Percentiles rank a stretch among this genome's conserved stretches.
phyloP scores from a whole-genome alignment of 2,113 vertebrate species.

The Bos taurus region ARS-UCD2.0 NC_037333.1:81058001-81058500 shows the following conservation, averaged over 20 bases:
- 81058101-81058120: neutral
- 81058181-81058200: neutral
- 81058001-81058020: neutral
- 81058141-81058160: neutral
- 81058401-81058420: no score
- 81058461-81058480: no score
- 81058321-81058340: neutral
- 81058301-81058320: neutral
- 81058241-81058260: neutral
- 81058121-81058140: neutral
- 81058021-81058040: neutral
- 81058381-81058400: no score
- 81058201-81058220: neutral
- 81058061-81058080: neutral
- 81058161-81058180: neutral
- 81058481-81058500: no score
- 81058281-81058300: neutral
- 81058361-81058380: no score
- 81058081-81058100: rapidly evolving
- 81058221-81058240: neutral
- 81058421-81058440: no score
- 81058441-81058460: no score
- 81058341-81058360: neutral
- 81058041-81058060: neutral
- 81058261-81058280: neutral